Conservation (phyloP, 2,888 invertebrate genomes). For the Hirtodrosophila trivittata region DNA sequence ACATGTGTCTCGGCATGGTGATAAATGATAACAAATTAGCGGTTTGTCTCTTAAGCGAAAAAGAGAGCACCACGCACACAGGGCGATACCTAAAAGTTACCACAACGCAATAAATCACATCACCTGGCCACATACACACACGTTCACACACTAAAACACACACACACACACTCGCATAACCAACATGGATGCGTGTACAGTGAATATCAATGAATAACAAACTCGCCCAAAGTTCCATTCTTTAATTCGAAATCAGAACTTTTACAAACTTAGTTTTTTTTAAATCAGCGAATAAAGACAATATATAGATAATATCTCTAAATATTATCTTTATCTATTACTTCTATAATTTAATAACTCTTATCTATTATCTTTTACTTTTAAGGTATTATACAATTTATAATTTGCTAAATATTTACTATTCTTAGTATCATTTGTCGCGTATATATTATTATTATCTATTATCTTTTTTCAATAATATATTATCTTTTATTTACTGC, state of each 20-base stretch:
- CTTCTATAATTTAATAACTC: too few species aligned
- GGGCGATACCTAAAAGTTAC: slow-evolving; percentile 74
- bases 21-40: slow-evolving; percentile 79
- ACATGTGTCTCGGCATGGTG: slow-evolving; percentile 62
- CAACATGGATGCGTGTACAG: slow-evolving; percentile 37
- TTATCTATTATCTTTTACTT: too few species aligned
- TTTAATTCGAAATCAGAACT: background rate
- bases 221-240: background rate
- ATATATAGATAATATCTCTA: too few species aligned
- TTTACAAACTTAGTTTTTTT: too few species aligned
- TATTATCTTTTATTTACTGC: too few species aligned
- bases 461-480: too few species aligned
- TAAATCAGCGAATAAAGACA: too few species aligned
- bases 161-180: slow-evolving; percentile 5
- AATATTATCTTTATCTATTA: too few species aligned
- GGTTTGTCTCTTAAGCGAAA: slow-evolving; percentile 64
- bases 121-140: slow-evolving; percentile 58
- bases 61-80: slow-evolving; percentile 43
- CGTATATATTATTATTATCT: too few species aligned
- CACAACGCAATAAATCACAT: slow-evolving; percentile 77
- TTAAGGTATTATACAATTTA: too few species aligned
- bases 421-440: too few species aligned
- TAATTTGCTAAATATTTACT: too few species aligned
- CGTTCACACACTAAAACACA: slow-evolving; percentile 12
- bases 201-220: slow-evolving; percentile 24